These are phyloP conservation scores for Mesorhabditis spiculigera DNA, from an alignment of 2,888 invertebrate species.

Conservation along the genomic window DNA sequence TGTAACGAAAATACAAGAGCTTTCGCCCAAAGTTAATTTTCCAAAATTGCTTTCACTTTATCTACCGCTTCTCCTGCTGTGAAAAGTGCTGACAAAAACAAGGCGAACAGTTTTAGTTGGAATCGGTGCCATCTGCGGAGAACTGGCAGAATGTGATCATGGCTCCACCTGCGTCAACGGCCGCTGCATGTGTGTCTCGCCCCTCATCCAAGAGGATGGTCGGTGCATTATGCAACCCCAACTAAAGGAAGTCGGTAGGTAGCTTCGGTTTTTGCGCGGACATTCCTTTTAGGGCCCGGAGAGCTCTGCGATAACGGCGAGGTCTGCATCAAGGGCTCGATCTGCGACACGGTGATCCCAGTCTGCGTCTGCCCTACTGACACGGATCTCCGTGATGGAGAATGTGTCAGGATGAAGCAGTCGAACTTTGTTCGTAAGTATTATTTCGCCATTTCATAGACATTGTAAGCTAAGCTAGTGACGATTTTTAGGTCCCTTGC, in stretches of 20 bases:
- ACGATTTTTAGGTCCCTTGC: constrained; percentile 1
- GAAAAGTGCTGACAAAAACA: not conserved
- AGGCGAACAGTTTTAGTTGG: constrained; percentile 36
- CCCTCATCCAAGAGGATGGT: constrained; percentile 49
- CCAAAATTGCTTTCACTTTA: constrained; percentile 7
- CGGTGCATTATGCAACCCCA: constrained; percentile 43
- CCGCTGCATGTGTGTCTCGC: constrained; percentile 49
- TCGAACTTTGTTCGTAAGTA: not conserved
- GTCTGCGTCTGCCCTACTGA: constrained; percentile 55
- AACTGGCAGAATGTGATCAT: constrained; percentile 47
- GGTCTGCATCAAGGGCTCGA: constrained; percentile 46
- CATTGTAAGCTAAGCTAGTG: not conserved
- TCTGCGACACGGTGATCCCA: constrained; percentile 51
- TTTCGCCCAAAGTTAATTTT: not conserved
- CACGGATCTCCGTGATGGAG: constrained; percentile 47
- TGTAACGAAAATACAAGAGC: too few relatives aligned
- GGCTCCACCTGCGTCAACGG: constrained; percentile 47
- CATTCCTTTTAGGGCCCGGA: constrained; percentile 33
- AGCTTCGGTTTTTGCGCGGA: not conserved
- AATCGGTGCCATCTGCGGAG: constrained; percentile 49
- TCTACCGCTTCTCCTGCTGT: not conserved
- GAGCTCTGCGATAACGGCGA: constrained; percentile 53
- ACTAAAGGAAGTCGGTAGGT: constrained; percentile 39
- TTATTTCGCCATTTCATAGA: not conserved
- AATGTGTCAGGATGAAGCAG: constrained; percentile 29